These are phyloP conservation scores for Linnaemya tessellans DNA, from an alignment of 2,888 invertebrate species.

Conservation along the genomic window DNA sequence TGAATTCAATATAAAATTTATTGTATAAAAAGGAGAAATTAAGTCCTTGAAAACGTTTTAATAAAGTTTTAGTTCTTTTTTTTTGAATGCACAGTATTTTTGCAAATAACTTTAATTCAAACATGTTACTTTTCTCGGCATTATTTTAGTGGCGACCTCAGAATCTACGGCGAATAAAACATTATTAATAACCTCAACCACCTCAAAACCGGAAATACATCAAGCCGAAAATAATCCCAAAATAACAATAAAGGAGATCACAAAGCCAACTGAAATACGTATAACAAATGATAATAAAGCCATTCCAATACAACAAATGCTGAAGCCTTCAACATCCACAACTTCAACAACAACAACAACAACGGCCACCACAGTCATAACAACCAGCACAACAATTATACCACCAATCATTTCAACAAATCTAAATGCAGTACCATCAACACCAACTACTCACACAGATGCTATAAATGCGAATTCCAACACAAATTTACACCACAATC, in stretches of 20 bases:
- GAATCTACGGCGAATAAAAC: constrained; percentile 60
- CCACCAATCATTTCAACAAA: constrained; percentile 56
- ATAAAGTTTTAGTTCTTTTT: too few species aligned
- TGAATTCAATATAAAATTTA: too few species aligned
- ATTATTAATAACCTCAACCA: constrained; percentile 67
- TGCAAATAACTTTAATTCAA: not conserved
- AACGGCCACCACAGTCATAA: constrained; percentile 56
- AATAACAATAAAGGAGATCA: constrained; percentile 83
- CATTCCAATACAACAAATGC: constrained; percentile 77
- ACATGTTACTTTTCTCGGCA: not conserved
- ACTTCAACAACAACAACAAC: constrained; percentile 72
- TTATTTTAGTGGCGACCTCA: constrained; percentile 56
- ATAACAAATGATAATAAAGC: constrained; percentile 81
- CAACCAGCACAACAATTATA: constrained; percentile 61
- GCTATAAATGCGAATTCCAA: constrained; percentile 49
- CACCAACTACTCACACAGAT: constrained; percentile 25
- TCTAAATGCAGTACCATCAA: constrained; percentile 36
- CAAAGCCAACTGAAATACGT: constrained; percentile 82
- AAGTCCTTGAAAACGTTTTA: too few species aligned
- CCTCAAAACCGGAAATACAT: constrained; percentile 62
- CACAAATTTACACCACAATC: constrained; percentile 24
- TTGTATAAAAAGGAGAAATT: too few species aligned
- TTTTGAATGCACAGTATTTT: too few species aligned
- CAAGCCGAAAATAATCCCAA: constrained; percentile 78
- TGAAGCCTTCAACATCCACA: constrained; percentile 75